Conservation (phyloP, 2,888 invertebrate genomes). For the Phragmatobia fuliginosa region DNA sequence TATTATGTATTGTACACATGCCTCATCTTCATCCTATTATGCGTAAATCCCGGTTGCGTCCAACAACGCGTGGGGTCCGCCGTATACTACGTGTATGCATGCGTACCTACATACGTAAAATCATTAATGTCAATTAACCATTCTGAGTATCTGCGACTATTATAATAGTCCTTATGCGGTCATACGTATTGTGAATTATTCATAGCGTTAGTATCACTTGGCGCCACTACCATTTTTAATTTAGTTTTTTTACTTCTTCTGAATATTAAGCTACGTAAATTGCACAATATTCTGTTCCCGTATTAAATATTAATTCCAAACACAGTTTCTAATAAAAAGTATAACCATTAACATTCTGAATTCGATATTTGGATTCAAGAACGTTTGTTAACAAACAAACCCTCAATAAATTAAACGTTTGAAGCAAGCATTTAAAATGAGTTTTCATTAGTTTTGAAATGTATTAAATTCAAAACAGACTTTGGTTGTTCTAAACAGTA, state of each 20-base stretch:
- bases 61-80: not conserved
- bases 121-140: not conserved
- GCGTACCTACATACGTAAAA: not conserved
- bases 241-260: not conserved
- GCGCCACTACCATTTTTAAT: not conserved
- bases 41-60: not conserved
- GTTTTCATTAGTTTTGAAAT: no score
- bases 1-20: not conserved
- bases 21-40: not conserved
- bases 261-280: no score
- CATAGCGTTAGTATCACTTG: not conserved
- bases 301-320: no score
- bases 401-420: not conserved
- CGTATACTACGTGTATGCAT: not conserved
- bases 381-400: not conserved
- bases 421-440: not conserved
- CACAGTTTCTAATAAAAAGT: not conserved
- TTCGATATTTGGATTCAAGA: not conserved
- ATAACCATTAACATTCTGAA: not conserved
- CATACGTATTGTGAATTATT: conserved; percentile 9
- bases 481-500: no score
- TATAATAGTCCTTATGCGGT: not conserved
- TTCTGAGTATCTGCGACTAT: not conserved
- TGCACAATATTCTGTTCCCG: no score
- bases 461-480: no score